A percentile compares a stretch with the other conserved stretches of the same genome.
Conservation (phyloP, 1,140 invertebrate species). For the Callitettix versicolor region DNA sequence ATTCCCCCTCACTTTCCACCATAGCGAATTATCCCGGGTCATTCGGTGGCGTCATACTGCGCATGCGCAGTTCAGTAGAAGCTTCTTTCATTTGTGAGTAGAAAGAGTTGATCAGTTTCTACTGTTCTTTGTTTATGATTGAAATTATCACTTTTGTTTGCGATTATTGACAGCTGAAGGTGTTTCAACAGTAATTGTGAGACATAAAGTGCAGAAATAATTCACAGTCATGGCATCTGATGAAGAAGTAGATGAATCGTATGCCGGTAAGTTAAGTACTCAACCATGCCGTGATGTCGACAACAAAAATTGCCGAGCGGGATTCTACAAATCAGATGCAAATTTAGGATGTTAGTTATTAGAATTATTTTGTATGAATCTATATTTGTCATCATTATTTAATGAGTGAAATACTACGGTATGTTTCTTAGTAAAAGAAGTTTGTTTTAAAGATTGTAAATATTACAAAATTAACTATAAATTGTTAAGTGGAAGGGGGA, state of each 20-base stretch:
- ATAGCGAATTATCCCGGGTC: constrained; percentile 14
- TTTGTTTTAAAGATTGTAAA: background rate
- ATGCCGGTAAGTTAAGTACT: constrained; percentile 50
- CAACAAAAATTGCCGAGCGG: constrained; percentile 10
- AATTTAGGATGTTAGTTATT: constrained; percentile 4
- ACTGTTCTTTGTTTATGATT: too few species aligned
- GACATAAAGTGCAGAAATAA: too few species aligned
- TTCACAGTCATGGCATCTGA: constrained; percentile 56
- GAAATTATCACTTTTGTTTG: too few species aligned
- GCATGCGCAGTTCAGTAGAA: constrained; percentile 5
- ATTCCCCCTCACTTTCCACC: constrained; percentile 12
- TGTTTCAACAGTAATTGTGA: too few species aligned
- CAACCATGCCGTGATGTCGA: constrained; percentile 14
- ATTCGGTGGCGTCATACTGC: constrained; percentile 9
- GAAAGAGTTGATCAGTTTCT: too few species aligned
- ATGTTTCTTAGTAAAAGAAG: background rate
- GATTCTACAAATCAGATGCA: constrained; percentile 10
- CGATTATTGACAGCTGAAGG: too few species aligned
- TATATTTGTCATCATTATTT: background rate
- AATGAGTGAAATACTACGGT: background rate
- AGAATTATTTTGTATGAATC: background rate
- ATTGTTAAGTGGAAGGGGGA: constrained; percentile 21
- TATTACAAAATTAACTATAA: constrained; percentile 7
- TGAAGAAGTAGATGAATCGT: constrained; percentile 64
- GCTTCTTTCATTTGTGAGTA: too few species aligned